Conservation (phyloP, 2,113 vertebrate genomes). For the Sigmodon hispidus region DNA sequence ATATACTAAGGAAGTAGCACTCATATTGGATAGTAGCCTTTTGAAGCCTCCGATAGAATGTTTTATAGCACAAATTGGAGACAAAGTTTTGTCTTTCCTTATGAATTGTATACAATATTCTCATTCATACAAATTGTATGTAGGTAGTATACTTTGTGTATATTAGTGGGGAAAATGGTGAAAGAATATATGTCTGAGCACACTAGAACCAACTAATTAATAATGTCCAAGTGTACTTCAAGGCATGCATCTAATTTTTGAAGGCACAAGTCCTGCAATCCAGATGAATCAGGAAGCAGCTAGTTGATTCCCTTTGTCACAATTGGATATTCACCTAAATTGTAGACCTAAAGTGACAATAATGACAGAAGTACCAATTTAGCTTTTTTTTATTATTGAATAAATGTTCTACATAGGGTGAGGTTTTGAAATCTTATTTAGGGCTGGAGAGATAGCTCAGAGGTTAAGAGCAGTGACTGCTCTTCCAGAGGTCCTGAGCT, state of each 20-base stretch:
- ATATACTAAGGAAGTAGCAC: not conserved
- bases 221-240: not conserved
- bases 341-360: not conserved
- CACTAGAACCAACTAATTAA: not conserved
- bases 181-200: not conserved
- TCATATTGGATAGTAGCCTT: not conserved
- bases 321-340: not conserved
- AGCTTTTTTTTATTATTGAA: slow-evolving; percentile 47
- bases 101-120: not conserved
- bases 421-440: slow-evolving; percentile 42
- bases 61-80: not conserved
- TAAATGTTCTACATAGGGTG: not conserved
- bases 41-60: not conserved
- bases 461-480: too few relatives aligned
- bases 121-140: not conserved
- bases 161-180: not conserved
- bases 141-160: not conserved
- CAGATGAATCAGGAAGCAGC: not conserved
- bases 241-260: not conserved
- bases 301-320: slow-evolving; percentile 23
- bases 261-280: not conserved
- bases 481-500: too few relatives aligned
- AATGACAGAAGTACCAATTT: not conserved
- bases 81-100: slow-evolving; percentile 36
- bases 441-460: too few relatives aligned